Evolutionary conservation across 2,113 vertebrate genomes (phyloP).

Genomic region (Scomber colias): DNA sequence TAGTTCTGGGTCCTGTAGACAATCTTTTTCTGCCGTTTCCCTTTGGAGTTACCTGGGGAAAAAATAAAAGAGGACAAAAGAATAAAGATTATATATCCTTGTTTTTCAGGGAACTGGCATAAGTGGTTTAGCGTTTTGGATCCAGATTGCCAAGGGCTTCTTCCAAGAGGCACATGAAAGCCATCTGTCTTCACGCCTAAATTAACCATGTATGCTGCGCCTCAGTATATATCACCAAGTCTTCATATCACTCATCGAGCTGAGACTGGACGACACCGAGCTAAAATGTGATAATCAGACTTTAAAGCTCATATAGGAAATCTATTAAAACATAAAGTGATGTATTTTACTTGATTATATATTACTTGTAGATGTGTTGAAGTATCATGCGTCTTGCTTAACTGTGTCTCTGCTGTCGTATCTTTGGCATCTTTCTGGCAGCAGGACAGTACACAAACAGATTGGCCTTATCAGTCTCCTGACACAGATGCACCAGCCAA

Average conservation of each 20-base stretch:
- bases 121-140: conserved; percentile 30
- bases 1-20: conserved; percentile 93
- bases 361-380: not conserved
- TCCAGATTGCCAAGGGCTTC: conserved; percentile 36
- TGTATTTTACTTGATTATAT: conserved; percentile 1
- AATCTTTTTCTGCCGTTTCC: conserved; percentile 92
- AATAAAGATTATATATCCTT: conserved; percentile 5
- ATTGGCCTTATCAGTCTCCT: conserved; percentile 57
- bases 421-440: conserved; percentile 53
- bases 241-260: conserved; percentile 21
- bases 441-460: conserved; percentile 47
- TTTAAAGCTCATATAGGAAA: not conserved
- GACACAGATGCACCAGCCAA: conserved; percentile 64
- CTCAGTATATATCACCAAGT: conserved; percentile 24
- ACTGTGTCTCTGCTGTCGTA: conserved; percentile 10
- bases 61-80: not conserved
- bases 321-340: not conserved
- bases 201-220: conserved; percentile 40
- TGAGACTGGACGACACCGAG: not conserved
- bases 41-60: conserved; percentile 85
- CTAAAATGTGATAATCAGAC: not conserved
- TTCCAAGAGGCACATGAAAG: conserved; percentile 51
- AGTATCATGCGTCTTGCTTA: not conserved
- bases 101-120: conserved; percentile 32
- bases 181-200: conserved; percentile 72